A percentile compares a stretch with the other conserved stretches of the same genome.
phyloP scores from a whole-genome alignment of 2,113 vertebrate genomes.

The Henicopernis longicauda region DNA sequence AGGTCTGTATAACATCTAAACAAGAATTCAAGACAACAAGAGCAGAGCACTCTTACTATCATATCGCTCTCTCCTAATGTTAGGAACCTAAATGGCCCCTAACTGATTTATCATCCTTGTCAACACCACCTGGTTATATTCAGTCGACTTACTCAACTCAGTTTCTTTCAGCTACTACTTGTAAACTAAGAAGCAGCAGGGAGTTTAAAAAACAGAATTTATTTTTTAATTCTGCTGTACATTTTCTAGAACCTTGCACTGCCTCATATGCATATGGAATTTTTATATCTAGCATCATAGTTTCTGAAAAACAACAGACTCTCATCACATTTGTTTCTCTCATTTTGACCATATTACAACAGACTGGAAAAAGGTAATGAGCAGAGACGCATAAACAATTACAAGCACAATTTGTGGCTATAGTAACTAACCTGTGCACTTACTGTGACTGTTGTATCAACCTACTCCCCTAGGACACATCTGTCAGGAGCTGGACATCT shows the following conservation, averaged over 20 bases:
- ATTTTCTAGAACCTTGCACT: neutral
- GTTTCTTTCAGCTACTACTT: neutral
- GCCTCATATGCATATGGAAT: neutral
- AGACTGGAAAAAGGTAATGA: neutral
- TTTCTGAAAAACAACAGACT: slow-evolving; percentile 5
- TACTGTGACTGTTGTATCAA: neutral
- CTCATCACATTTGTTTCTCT: neutral
- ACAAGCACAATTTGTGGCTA: neutral
- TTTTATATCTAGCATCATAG: neutral
- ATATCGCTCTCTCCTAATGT: accelerated
- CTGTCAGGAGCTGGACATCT: neutral
- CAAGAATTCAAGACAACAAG: neutral
- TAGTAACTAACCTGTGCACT: neutral
- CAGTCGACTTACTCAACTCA: neutral
- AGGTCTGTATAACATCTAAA: neutral
- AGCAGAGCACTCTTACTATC: neutral
- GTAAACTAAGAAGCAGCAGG: neutral
- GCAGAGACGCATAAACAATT: neutral
- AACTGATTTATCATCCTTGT: neutral
- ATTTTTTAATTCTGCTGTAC: neutral
- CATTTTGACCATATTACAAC: neutral
- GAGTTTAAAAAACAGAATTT: neutral
- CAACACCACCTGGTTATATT: neutral
- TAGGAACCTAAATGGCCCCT: neutral
- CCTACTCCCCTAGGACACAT: neutral